A percentile compares a stretch with the other conserved stretches of the same genome.
phyloP scores from a whole-genome alignment of 2,113 vertebrate species.

The Clupea harengus region DNA sequence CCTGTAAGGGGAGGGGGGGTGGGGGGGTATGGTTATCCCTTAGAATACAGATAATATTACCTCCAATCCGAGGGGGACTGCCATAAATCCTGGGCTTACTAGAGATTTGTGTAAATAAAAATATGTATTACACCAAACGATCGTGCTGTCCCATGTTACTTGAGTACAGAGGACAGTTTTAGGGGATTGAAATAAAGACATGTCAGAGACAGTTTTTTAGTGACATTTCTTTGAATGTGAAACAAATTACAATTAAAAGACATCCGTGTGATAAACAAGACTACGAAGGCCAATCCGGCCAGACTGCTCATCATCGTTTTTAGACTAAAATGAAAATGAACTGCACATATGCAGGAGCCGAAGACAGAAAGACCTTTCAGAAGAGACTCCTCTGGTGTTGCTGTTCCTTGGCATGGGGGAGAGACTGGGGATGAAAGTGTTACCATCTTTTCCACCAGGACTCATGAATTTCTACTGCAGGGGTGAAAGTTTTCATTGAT shows the following conservation, averaged over 20 bases:
- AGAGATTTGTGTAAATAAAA: slow-evolving; percentile 1
- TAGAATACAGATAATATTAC: background rate
- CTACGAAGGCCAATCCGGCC: too few species aligned
- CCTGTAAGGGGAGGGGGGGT: background rate
- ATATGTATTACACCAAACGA: background rate
- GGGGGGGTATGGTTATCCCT: background rate
- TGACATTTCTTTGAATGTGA: too few species aligned
- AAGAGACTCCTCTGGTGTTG: background rate
- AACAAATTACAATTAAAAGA: too few species aligned
- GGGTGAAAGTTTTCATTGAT: background rate
- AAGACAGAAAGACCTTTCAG: background rate
- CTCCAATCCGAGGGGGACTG: background rate
- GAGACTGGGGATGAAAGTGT: background rate
- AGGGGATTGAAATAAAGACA: background rate
- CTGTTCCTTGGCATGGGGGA: background rate
- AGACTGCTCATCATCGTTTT: too few species aligned
- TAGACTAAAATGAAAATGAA: too few species aligned
- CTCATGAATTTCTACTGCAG: background rate
- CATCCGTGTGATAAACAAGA: too few species aligned
- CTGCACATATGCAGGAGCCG: background rate
- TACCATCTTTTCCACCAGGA: background rate
- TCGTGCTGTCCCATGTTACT: background rate
- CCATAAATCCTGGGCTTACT: slow-evolving; percentile 14
- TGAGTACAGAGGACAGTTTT: background rate
- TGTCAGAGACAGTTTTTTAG: background rate